Evolutionary conservation across 2,888 invertebrate genomes (phyloP), one percentile per base, ranked within the genome.

Genomic region (Lithophane ornitopus): DNA sequence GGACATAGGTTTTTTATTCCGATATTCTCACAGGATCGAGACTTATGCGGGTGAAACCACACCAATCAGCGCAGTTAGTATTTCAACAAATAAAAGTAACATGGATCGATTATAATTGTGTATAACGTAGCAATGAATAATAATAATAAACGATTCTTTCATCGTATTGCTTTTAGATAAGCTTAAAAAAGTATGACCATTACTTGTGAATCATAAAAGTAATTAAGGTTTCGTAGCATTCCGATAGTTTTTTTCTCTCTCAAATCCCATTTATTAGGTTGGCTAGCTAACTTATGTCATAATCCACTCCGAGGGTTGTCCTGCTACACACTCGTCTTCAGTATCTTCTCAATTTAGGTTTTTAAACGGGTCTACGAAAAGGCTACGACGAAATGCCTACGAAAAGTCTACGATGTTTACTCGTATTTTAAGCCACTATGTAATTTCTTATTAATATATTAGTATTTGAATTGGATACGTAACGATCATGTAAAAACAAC

Each of bases 321-420:
- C 22, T 49, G 9, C 28, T 28, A 65, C 8, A 28, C 22, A n/a
- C 4, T 49, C 2, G 14, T 22, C 16, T 49, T 52, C 16, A 34
- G 6, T 34, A 52, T 34, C 4, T 67, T 67, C 9, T 16, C 9
- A 66, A 34, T 66, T 49, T 34, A n/a, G 49, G 16, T 52, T 49
- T 52, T 49, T 52, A 34, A 16, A 52, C 3, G 16, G n/a, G 66
- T 52, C 66, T 34, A 67, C 49, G 66, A 66, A 49, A 66, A 66
- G 1, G 28, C 46, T 46, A 65, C 19, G 63, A 65, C 19, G 63
- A 26, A 62, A n/a, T n/a, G n/a, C n/a, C 39, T 62, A 39, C 34
- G 34, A n/a, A 63, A 65, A 44, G 7, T 12, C 12, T 46, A 26
- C 44, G 46, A 26, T 46, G 28, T 8, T 22, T 14, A 34, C 22